Evolutionary conservation across 2,888 invertebrate species (phyloP), one percentile per base, ranked within the genome.

Genomic region (Clostera curtula): DNA sequence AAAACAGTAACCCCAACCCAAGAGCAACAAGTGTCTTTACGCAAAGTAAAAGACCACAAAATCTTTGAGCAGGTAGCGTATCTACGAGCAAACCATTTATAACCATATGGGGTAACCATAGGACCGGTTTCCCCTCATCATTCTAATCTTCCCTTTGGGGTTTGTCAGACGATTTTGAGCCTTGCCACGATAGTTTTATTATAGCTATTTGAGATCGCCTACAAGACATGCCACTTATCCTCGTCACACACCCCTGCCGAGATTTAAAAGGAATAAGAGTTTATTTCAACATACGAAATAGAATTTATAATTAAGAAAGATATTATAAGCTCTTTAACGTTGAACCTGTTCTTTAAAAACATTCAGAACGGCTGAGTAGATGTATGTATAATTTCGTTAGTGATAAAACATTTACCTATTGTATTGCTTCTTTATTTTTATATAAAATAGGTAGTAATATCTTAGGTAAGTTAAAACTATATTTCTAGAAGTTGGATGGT

Each of bases 1-100:
- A 61, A 64, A 65, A 57, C 58, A 59, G 56, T 63, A 54, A n/a
- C n/a, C n/a, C n/a, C 67, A 67, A 66, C 70, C 23, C 73, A 72
- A 55, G 56, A 69, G 70, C 76, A 76, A 79, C 79, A 82, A 82
- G 80, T 80, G 80, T 70, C 65, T 67, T 67, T 67, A 68, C 68
- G 71, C 69, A 68, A 73, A 68, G 68, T 62, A 73, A 73, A 69
- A 74, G 59, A 73, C 56, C 63, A 77, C 69, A 77, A 77, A 77
- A 77, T 72, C 67, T 52, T 36, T 38, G 56, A 67, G 73, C 77
- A 82, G 82, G 80, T 79, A 79, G 71, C 57, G 47, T 54, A 50
- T 40, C 40, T 44, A 52, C 46, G 46, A 40, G 48, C 64, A 60
- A 57, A 52, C 68, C 61, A 73, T 71, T 75, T 65, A 64, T 57